Evolutionary conservation across 2,113 vertebrate species (phyloP), one percentile per base, ranked within the genome.

Genomic region (Pogona vitticeps): DNA sequence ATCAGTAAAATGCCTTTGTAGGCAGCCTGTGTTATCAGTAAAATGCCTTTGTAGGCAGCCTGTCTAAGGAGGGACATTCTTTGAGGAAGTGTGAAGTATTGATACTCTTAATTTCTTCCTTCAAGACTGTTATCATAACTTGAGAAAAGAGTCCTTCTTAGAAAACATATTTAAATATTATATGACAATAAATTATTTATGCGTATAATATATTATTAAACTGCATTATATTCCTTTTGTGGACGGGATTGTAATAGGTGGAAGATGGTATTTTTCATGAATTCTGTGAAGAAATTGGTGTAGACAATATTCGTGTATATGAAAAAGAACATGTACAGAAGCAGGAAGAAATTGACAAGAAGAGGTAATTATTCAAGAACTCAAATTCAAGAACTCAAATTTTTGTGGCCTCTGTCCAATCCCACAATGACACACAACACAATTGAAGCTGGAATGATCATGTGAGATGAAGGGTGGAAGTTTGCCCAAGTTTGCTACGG

Each of bases 251-350:
- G n/a, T 21, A 56, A 87, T 9, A 99, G 99, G 96, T 97, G 52
- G 98, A 99, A 94, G 98, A 99, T 92, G 36, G 31, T 82, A 96
- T 99, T 92, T 99, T 99, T 95, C 91, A 1, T 73, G 96, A 98
- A 33, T 99, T 99, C 95, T 99, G 98, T 92, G 96, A 96, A 90
- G 97, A 98, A 95, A 97, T 99, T 21, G 98, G 98, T 2, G 95
- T 99, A 85, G 95, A 94, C 90, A 98, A 96, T 93, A 99, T 99
- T 91, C 97, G 98, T 84, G 96, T 98, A 81, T 99, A 98, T 85
- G 98, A 99, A 84, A 96, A 97, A 93, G 97, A 97, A 86, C 94
- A 95, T 42, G 78, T 98, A 89, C 98, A 96, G 90, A 96, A 96
- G 21, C 97, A 98, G 84, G 95, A 97, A 80, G 98, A 99, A 93